Evolutionary conservation across 2,797 vertebrate genomes (phyloP).

Genomic region (Darevskia nairensis): DNA sequence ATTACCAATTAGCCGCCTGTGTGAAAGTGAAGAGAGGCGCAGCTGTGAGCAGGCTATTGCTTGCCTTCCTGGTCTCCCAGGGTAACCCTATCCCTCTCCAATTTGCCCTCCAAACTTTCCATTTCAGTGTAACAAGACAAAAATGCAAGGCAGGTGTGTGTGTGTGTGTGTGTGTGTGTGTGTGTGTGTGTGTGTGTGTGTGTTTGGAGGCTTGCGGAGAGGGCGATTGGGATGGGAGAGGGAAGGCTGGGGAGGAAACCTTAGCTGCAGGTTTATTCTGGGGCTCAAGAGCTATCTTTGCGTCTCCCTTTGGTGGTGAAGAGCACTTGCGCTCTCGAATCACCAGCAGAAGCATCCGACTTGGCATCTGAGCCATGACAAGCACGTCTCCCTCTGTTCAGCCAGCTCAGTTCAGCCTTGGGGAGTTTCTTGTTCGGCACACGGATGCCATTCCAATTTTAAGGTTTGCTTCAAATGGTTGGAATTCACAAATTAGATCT

Average conservation of each 20-base stretch:
- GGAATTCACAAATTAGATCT: slow-evolving; percentile 53
- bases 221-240: neutral
- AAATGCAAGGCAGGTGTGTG: neutral
- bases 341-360: slow-evolving; percentile 51
- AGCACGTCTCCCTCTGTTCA: slow-evolving; percentile 62
- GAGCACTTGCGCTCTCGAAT: slow-evolving; percentile 65
- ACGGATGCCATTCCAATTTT: slow-evolving; percentile 75
- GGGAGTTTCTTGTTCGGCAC: slow-evolving; percentile 56
- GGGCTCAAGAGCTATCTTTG: slow-evolving; percentile 71
- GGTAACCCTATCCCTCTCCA: slow-evolving; percentile 62
- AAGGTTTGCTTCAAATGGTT: slow-evolving; percentile 56
- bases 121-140: neutral
- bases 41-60: slow-evolving; percentile 55
- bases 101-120: slow-evolving; percentile 24
- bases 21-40: slow-evolving; percentile 55
- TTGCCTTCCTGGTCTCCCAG: neutral
- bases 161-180: no score
- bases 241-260: slow-evolving; percentile 59
- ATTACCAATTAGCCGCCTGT: slow-evolving; percentile 79
- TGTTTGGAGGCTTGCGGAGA: neutral
- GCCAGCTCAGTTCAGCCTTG: slow-evolving; percentile 52
- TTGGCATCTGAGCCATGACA: slow-evolving; percentile 62
- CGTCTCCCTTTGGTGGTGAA: slow-evolving; percentile 44
- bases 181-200: neutral
- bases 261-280: slow-evolving; percentile 76